Evolutionary conservation across 2,113 vertebrate genomes (phyloP), one percentile per base, ranked within the genome.

Genomic region (Rutilus rutilus): DNA sequence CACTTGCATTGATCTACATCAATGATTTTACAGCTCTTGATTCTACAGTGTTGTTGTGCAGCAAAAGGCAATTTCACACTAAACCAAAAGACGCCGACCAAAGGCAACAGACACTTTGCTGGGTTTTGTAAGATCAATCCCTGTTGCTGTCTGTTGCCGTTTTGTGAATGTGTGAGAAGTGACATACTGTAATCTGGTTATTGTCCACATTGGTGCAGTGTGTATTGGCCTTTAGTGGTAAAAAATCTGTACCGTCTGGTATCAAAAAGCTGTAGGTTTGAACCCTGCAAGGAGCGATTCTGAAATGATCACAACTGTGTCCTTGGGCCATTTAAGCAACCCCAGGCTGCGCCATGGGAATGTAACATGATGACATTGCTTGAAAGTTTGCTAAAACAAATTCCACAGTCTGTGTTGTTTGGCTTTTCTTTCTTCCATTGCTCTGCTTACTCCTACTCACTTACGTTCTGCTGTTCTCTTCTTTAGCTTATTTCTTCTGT

Each of bases 401-500:
- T 82, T 30, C 14, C 77, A 19, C 23, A 42, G 77, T 78, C 21
- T 52, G n/a, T 76, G 47, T 23, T 57, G 45, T 25, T 11, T 52
- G 45, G 45, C 15, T 25, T 9, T 79, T n/a, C 42, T 82, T 82
- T 82, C 54, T 67, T 45, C 62, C 79, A 50, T 52, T 82, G 79
- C 79, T 82, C 45, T 67, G 42, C 79, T 50, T 27, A 67, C 45
- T 67, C 36, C 60, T 65, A 67, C 79, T 67, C 79, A 67, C 78
- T 30, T 60, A 4, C 52, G 8, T 52, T 82, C 8, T 67, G 39
- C 25, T 30, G 60, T 64, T 50, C 45, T 82, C 25, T 82, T 67
- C 79, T 82, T 67, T 82, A 30, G 62, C 62, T 82, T 82, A 82
- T 82, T 82, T 82, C 79, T 50, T 14, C 78, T 19, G 17, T 82